Evolutionary conservation across 2,888 invertebrate species (phyloP).

Genomic region (Sisyra nigra): DNA sequence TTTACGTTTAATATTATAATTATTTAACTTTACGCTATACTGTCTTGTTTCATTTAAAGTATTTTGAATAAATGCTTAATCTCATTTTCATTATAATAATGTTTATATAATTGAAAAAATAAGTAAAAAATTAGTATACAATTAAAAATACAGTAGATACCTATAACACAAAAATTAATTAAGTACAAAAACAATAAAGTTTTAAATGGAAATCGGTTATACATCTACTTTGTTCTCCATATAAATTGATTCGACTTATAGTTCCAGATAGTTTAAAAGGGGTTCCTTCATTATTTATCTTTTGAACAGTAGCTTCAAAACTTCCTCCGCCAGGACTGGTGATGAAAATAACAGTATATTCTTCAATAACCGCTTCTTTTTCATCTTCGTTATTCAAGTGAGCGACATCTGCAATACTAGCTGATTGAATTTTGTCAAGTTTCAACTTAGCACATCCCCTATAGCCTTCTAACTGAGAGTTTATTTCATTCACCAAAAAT

Average conservation of each 20-base stretch:
- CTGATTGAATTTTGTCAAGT: conserved; percentile 44
- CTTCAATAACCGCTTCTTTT: conserved; percentile 30
- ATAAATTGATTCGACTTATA: conserved; percentile 60
- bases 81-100: no score
- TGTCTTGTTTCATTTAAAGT: no score
- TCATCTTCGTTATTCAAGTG: conserved; percentile 22
- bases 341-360: conserved; percentile 45
- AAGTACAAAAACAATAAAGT: conserved; percentile 56
- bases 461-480: conserved; percentile 39
- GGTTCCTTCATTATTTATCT: background rate
- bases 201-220: conserved; percentile 57
- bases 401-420: conserved; percentile 39
- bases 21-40: no score
- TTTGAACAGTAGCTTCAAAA: conserved; percentile 60
- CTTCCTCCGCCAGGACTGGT: conserved; percentile 51
- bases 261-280: conserved; percentile 35
- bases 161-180: background rate
- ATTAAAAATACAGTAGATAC: no score
- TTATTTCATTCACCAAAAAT: conserved; percentile 47
- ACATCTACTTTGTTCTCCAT: conserved; percentile 63
- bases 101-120: no score
- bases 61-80: no score
- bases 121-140: no score
- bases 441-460: conserved; percentile 47
- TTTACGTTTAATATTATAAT: no score